These are phyloP conservation scores for Apamea epomidion DNA, from an alignment of 2,888 invertebrate species.

Conservation along the genomic window DNA sequence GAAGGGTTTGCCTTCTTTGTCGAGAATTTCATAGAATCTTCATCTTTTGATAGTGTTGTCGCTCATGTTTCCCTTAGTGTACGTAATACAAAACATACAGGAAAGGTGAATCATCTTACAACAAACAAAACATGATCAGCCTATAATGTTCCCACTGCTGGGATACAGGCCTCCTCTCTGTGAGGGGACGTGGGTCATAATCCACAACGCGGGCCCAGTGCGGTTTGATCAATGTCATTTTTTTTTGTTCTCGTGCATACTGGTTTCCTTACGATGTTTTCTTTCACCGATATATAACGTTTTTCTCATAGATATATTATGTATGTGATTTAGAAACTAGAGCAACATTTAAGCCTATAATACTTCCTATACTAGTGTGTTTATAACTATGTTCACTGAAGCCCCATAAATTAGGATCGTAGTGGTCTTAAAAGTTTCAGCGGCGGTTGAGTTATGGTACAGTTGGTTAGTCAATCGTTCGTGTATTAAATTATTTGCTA, in stretches of 20 bases:
- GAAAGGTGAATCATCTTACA: conserved; percentile 19
- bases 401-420: conserved; percentile 59
- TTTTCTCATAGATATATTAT: not conserved
- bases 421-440: conserved; percentile 55
- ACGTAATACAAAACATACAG: conserved; percentile 22
- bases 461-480: conserved; percentile 42
- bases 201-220: not conserved
- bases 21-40: conserved; percentile 50
- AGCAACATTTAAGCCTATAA: conserved; percentile 13
- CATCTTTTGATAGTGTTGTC: conserved; percentile 44
- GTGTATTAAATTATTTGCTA: conserved; percentile 39
- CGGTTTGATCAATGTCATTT: not conserved
- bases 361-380: conserved; percentile 18
- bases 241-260: not conserved
- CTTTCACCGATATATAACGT: not conserved
- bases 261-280: not conserved
- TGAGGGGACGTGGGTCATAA: not conserved
- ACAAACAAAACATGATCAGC: conserved; percentile 1
- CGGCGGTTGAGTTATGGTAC: conserved; percentile 32
- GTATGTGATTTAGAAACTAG: conserved; percentile 14
- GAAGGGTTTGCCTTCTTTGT: conserved; percentile 36
- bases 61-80: conserved; percentile 29
- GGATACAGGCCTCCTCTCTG: not conserved
- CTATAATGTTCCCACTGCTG: not conserved
- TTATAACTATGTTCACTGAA: conserved; percentile 23